These are phyloP conservation scores for Saccostrea glomerata DNA, from an alignment of 1,140 invertebrate species.

Conservation along the genomic window DNA sequence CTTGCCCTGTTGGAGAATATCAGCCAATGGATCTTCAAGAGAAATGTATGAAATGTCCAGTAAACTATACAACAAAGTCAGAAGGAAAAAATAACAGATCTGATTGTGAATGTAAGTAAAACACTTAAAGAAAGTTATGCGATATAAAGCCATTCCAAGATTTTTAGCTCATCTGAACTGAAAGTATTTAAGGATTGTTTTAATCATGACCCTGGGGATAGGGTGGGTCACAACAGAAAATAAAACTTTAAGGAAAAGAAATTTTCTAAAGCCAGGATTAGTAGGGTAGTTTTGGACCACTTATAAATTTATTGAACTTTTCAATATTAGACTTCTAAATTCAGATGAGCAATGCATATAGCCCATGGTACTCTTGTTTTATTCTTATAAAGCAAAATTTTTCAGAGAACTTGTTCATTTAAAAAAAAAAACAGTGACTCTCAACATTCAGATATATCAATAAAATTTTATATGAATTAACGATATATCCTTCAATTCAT, in stretches of 20 bases:
- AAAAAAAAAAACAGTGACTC: no score
- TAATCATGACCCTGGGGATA: not conserved
- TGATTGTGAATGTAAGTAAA: constrained; percentile 56
- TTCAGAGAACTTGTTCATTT: no score
- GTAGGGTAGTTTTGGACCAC: no score
- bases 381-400: no score
- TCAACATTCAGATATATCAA: no score
- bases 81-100: constrained; percentile 28
- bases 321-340: no score
- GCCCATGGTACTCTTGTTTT: no score
- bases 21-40: constrained; percentile 50
- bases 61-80: constrained; percentile 51
- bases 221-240: not conserved
- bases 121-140: not conserved
- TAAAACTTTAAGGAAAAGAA: not conserved
- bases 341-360: no score
- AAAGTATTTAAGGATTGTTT: not conserved
- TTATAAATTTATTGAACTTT: no score
- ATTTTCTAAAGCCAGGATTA: not conserved
- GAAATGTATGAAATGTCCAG: constrained; percentile 37
- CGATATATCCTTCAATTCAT: no score
- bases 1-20: constrained; percentile 52
- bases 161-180: not conserved
- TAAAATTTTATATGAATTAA: no score
- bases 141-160: not conserved